phyloP scores from a whole-genome alignment of 2,113 vertebrate genomes.

The Zapornia atra region DNA sequence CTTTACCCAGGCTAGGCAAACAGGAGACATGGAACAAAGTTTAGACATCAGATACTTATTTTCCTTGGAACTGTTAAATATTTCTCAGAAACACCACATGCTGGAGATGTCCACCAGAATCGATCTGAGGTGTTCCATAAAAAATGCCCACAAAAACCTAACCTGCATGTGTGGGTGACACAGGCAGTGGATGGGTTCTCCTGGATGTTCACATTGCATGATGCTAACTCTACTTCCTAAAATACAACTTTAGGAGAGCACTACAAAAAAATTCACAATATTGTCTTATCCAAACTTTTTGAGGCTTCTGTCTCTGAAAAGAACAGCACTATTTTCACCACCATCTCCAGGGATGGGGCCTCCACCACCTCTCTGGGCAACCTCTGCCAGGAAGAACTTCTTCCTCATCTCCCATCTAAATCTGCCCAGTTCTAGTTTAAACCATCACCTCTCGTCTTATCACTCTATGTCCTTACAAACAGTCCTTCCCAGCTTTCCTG shows the following conservation, averaged over 20 bases:
- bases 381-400: no score
- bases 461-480: no score
- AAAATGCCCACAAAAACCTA: neutral
- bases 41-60: no score
- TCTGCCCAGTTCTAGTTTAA: no score
- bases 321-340: neutral
- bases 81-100: neutral
- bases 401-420: no score
- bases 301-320: neutral
- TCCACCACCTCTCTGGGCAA: no score
- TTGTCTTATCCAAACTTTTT: neutral
- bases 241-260: neutral
- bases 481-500: no score
- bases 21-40: neutral
- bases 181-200: neutral
- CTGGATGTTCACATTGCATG: fast-evolving
- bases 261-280: neutral
- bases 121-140: neutral
- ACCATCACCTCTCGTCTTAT: no score
- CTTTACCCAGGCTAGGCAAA: neutral
- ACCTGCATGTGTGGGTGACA: fast-evolving
- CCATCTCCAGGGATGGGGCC: neutral
- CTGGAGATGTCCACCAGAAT: neutral
- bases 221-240: neutral
- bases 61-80: neutral